A percentile compares a stretch with the other conserved stretches of the same genome.
phyloP scores from a whole-genome alignment of 2,888 invertebrate species.

The Noctua pronuba region DNA sequence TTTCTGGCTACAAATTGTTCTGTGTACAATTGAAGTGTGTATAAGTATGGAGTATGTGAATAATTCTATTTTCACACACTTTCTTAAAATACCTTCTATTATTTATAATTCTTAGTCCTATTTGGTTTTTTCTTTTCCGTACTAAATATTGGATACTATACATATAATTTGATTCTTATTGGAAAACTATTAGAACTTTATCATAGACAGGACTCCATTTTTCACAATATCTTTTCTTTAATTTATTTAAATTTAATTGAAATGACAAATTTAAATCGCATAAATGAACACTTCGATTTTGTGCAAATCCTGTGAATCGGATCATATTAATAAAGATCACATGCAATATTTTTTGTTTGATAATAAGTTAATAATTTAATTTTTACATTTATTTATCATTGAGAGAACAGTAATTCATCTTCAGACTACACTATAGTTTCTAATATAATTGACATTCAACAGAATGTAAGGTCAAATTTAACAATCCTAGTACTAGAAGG shows the following conservation, averaged over 20 bases:
- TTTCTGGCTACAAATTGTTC: slow-evolving; percentile 40
- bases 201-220: too few species aligned
- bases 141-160: too few species aligned
- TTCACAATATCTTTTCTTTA: too few species aligned
- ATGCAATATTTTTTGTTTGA: neutral
- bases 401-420: neutral
- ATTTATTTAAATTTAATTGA: too few species aligned
- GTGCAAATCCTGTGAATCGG: too few species aligned
- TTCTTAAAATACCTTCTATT: neutral
- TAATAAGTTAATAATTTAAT: neutral
- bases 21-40: slow-evolving; percentile 27
- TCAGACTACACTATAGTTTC: neutral
- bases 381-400: neutral
- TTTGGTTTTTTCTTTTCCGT: neutral
- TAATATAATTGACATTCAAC: slow-evolving; percentile 38
- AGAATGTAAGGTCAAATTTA: slow-evolving; percentile 13
- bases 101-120: neutral
- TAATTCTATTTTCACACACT: neutral
- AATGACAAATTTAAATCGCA: too few species aligned
- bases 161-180: too few species aligned
- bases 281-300: neutral
- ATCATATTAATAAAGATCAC: neutral
- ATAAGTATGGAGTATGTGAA: neutral
- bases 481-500: neutral
- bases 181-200: too few species aligned